Evolutionary conservation across 2,797 vertebrate species (phyloP).

Genomic region (Clarias laeviceps): DNA sequence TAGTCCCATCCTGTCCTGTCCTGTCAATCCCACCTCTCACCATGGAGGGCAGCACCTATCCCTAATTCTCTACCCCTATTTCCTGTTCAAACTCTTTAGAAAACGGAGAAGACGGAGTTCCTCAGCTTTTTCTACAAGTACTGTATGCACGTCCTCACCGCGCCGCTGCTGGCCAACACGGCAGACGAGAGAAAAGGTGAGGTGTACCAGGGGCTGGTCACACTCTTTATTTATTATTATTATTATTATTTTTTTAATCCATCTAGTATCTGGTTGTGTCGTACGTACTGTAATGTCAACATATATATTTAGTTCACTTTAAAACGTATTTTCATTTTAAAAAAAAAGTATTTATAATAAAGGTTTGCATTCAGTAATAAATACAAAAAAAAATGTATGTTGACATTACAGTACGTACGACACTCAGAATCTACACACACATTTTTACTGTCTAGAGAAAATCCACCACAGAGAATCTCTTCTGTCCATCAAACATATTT

Average conservation of each 20-base stretch:
- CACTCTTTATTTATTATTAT: background rate
- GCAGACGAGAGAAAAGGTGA: slow-evolving; percentile 90
- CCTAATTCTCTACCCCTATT: slow-evolving; percentile 5
- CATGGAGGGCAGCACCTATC: background rate
- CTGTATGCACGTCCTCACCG: slow-evolving; percentile 98
- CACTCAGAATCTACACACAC: no score
- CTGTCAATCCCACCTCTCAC: background rate
- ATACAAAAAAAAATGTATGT: no score
- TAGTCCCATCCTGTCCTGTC: background rate
- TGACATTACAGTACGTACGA: no score
- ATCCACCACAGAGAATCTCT: no score
- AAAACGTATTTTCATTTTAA: no score
- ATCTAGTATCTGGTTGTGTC: background rate
- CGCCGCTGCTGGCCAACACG: slow-evolving; percentile 95
- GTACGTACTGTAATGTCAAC: background rate
- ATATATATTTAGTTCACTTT: no score
- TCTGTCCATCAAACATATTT: no score
- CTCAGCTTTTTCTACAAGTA: slow-evolving; percentile 99
- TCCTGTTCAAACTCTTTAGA: slow-evolving; percentile 73
- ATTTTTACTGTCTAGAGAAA: no score
- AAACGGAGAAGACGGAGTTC: slow-evolving; percentile 99
- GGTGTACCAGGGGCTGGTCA: background rate
- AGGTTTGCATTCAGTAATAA: no score
- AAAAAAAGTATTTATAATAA: no score
- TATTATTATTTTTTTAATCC: no score